Base-by-base conservation (phyloP, 2,797 vertebrate species). In the Anguilla anguilla region DNA sequence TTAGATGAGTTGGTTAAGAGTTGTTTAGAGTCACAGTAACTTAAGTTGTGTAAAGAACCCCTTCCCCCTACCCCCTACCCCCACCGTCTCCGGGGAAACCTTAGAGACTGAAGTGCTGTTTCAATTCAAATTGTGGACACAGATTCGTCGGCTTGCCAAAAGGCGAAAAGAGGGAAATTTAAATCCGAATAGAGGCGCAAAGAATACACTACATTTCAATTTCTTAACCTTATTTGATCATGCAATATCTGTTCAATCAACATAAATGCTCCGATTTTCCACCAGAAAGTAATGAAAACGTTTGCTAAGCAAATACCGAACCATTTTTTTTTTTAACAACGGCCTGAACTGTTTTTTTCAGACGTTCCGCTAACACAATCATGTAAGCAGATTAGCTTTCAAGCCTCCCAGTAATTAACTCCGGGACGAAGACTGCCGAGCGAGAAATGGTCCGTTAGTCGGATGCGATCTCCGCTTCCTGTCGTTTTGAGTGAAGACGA, bases 1-100 rank as follows among this genome's bases (percentile, higher is more conserved):
- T 94, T 92, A 94, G 95, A 96, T 95, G 92, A 95, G 94, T 93
- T 93, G 94, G 94, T 95, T 94, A 92, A 93, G 93, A 91, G 93
- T 90, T 93, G 94, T 95, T 94, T 94, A 92, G 94, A 95, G 94
- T 95, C 94, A 91, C 92, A 94, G 90, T 92, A 92, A 92, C 92
- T 92, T 91, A 90, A 94, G 92, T 89, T 64, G 90, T 92, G 90
- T 77, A 86, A 87, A 88, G 79, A 46, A 83, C n/a, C 77, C n/a
- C 82, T 3, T 53, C 15, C 67, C 22, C 43, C 22, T n/a, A 89
- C 15, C 67, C 22, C 43, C 22, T n/a, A 89, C 87, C 89, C 91
- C n/a, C 2, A 86, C 72, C 53, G 94, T 96, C 91, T 91, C 93
- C 90, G 93, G 93, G 90, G 94, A 91, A 89, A 95, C 94, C 13